Evolutionary conservation across 2,888 invertebrate genomes (phyloP), one percentile per base, ranked within the genome.

Genomic region (Stenotaenia linearis): DNA sequence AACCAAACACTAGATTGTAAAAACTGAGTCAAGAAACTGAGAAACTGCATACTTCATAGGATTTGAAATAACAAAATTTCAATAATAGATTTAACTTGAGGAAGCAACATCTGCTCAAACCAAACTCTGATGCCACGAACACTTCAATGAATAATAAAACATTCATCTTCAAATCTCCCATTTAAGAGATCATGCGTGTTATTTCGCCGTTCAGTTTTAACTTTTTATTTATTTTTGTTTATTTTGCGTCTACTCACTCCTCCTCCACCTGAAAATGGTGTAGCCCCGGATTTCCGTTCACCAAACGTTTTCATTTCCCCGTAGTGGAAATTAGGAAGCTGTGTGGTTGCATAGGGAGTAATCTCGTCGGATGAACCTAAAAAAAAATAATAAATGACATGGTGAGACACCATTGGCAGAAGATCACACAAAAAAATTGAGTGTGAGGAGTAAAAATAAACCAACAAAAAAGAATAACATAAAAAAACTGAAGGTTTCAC

Each of bases 301-400:
- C 79, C 79, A 40, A 79, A 79, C 15, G 79, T 79, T 56, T 79
- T 79, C 79, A 79, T 79, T 45, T 79, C 79, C 32, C 79, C 79
- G 23, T 79, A 79, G 50, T 79, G 75, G 25, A 79, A 79, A 45
- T 79, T 79, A 28, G 79, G 79, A 25, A 79, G 45, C 40, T 79
- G 79, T 37, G 79, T 79, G 30, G 79, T 79, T 35, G 79, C 79
- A 25, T 79, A 79, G 23, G 79, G 79, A 75, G 56, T 56, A 28
- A 79, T 79, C 74, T 79, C 79, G 25, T 79, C 79, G 45, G 50
- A 35, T 28, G 77, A 45, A 28, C 77, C 77, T 77, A 40, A 28
- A 28, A n/a, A n/a, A n/a, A n/a, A 45, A 77, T 45, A 45, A 77
- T 37, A 45, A 77, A 45, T 10, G 40, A 45, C 28, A 77, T 69